Conservation (phyloP, 2,797 vertebrate species). For the Microctenopoma lineatum region DNA sequence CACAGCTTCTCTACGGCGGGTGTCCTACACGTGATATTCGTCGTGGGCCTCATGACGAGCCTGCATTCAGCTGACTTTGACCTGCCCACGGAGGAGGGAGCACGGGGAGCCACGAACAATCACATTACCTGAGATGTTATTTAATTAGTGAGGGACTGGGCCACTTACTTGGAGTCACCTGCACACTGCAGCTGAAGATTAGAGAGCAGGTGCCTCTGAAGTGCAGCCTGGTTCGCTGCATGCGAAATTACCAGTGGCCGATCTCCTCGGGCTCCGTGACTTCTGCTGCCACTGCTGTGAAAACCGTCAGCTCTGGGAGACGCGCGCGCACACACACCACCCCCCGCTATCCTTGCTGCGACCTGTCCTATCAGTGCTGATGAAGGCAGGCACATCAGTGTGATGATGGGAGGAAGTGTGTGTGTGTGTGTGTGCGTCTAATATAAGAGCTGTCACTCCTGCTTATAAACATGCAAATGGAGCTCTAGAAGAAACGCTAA, state of each 20-base stretch:
- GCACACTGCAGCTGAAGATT: slow-evolving; percentile 24
- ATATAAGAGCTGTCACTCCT: slow-evolving; percentile 49
- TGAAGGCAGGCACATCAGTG: slow-evolving; percentile 56
- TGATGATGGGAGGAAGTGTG: slow-evolving; percentile 12
- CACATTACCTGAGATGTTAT: slow-evolving; percentile 24
- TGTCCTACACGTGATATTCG: neutral
- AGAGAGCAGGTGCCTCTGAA: slow-evolving; percentile 24
- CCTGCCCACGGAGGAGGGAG: neutral
- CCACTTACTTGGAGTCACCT: slow-evolving; percentile 5
- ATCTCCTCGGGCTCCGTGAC: slow-evolving; percentile 40
- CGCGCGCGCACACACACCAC: slow-evolving; percentile 5
- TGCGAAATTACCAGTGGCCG: slow-evolving; percentile 36
- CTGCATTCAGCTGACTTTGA: neutral
- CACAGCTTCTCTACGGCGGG: too few relatives aligned
- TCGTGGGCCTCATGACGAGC: neutral
- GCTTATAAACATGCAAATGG: slow-evolving; percentile 75
- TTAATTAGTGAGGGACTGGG: slow-evolving; percentile 18
- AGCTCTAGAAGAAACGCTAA: slow-evolving; percentile 64
- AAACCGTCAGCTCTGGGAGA: slow-evolving; percentile 27
- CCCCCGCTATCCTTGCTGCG: slow-evolving; percentile 28
- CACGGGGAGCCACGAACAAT: neutral
- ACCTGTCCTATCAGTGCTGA: slow-evolving; percentile 60
- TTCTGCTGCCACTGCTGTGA: slow-evolving; percentile 13
- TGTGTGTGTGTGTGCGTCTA: slow-evolving; percentile 5
- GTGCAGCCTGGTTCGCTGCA: slow-evolving; percentile 24